phyloP scores from a whole-genome alignment of 2,113 vertebrate species.

The Genyomyrus donnyi region DNA sequence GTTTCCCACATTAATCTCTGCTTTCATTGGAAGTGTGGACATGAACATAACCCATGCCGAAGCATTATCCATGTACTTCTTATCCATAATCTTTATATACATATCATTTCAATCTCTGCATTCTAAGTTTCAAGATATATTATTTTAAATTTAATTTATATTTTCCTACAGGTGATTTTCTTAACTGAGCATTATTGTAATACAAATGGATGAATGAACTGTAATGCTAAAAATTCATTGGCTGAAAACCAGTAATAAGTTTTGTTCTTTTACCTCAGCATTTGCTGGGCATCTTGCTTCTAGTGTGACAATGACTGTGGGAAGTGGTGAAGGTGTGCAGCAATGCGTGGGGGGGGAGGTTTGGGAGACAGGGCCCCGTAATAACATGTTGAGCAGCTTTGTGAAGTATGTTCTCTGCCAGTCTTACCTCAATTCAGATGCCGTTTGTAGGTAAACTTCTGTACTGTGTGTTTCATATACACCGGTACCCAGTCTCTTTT shows the following conservation, averaged over 20 bases:
- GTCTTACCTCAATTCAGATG: constrained; percentile 5
- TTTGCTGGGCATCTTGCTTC: constrained; percentile 6
- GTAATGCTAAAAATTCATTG: constrained; percentile 6
- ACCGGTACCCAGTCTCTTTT: constrained; percentile 48
- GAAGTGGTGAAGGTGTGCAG: constrained; percentile 10
- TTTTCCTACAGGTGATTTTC: constrained; percentile 35
- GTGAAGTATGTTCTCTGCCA: not conserved
- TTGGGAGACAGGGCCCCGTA: not conserved
- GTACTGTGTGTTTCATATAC: constrained; percentile 20
- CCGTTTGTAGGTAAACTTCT: constrained; percentile 26
- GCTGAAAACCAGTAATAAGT: constrained; percentile 1
- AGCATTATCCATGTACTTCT: not conserved
- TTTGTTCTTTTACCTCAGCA: constrained; percentile 35
- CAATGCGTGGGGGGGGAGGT: not conserved
- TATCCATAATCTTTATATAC: constrained; percentile 33
- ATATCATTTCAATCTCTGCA: constrained; percentile 30
- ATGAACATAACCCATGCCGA: constrained; percentile 25
- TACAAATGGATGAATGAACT: constrained; percentile 14
- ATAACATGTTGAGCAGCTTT: not conserved
- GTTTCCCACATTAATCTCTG: not conserved
- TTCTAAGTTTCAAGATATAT: constrained; percentile 25
- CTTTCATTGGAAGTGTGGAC: not conserved
- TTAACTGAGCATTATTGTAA: constrained; percentile 38
- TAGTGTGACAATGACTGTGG: constrained; percentile 14
- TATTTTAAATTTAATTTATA: not conserved